Base-by-base conservation (phyloP, 2,797 vertebrate species). In the Tragelaphus eurycerus region DNA sequence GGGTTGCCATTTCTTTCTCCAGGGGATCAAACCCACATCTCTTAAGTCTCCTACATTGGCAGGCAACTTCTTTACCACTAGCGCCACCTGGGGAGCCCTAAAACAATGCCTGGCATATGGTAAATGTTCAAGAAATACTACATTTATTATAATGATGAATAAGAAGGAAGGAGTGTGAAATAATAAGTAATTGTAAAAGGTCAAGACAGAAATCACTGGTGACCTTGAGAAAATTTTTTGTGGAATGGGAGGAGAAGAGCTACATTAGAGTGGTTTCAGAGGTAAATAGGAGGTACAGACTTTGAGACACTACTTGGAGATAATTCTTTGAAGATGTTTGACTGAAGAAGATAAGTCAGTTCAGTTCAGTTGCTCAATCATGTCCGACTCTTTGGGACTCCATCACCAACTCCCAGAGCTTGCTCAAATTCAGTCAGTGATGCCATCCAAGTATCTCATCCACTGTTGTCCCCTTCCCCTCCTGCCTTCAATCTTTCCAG, bases 301-400 rank as follows among this genome's bases (percentile, higher is more conserved):
- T 85, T 11, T 57, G 38, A 92, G 38, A 62, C 11, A 17, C 6
- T 67, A 57, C 46, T 34, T 71, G 7, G 6, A 90, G 48, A 90
- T 23, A 90, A 46, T 74, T 81, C 16, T 81, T 82, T 92, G 64
- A 82, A 95, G 43, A 85, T 86, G 43, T 76, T 91, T 94, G 59
- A 76, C 76, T 17, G 25, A 92, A 88, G 54, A 60, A 93, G 71
- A 84, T 59, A 71, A 78, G 38, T 23, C 64, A 71, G n/a, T 38
- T 38, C 64, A 38, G n/a, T 12, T 71, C n/a, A 38, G n/a, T 38
- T 19, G 4, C 4, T 71, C 64, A 38, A 0, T 38, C 17, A 0
- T 38, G n/a, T 71, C 64, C 19, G 1, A 38, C 64, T 38, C 10
- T 71, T 71, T 71, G n/a, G 64, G 10, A 71, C 10, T 21, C 64